These are phyloP conservation scores for Mesochorus sp. DNA, from an alignment of 2,888 invertebrate genomes.

Conservation along the genomic window DNA sequence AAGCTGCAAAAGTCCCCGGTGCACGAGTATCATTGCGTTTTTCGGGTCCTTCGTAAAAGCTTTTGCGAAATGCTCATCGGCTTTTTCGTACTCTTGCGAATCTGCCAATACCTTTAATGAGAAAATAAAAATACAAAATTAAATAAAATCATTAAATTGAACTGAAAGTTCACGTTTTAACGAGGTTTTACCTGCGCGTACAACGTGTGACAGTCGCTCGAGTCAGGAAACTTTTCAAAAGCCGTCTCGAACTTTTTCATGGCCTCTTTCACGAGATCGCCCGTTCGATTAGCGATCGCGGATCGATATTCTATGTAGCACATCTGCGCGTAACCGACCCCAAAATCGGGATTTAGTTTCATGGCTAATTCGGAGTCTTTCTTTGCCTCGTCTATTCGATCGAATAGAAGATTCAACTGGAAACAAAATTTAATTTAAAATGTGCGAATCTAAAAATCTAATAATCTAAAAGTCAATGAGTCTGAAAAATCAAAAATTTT, in stretches of 20 bases:
- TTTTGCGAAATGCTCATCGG: slow-evolving; percentile 91
- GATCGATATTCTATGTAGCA: slow-evolving; percentile 93
- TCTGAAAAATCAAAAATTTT: neutral
- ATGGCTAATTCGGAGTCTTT: slow-evolving; percentile 93
- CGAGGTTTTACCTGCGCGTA: slow-evolving; percentile 90
- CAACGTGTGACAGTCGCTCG: slow-evolving; percentile 93
- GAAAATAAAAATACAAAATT: slow-evolving; percentile 21
- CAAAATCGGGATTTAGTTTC: slow-evolving; percentile 91
- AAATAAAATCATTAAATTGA: neutral
- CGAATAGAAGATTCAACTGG: slow-evolving; percentile 92
- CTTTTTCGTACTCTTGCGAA: slow-evolving; percentile 91
- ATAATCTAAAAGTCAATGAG: too few relatives aligned
- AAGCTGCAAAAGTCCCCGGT: slow-evolving; percentile 91
- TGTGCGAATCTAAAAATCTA: neutral
- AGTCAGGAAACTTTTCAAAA: slow-evolving; percentile 90
- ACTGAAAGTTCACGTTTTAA: too few relatives aligned
- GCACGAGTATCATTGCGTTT: slow-evolving; percentile 94
- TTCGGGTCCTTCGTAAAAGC: slow-evolving; percentile 92
- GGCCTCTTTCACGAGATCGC: slow-evolving; percentile 86
- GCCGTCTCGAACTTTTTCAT: slow-evolving; percentile 89
- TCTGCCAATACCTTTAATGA: slow-evolving; percentile 88
- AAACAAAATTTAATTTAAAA: slow-evolving; percentile 28
- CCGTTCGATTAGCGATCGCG: slow-evolving; percentile 85
- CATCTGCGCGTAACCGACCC: slow-evolving; percentile 94
- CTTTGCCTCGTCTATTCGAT: slow-evolving; percentile 91